Base-by-base conservation (phyloP, 2,113 vertebrate genomes). In the Misgurnus anguillicaudatus region DNA sequence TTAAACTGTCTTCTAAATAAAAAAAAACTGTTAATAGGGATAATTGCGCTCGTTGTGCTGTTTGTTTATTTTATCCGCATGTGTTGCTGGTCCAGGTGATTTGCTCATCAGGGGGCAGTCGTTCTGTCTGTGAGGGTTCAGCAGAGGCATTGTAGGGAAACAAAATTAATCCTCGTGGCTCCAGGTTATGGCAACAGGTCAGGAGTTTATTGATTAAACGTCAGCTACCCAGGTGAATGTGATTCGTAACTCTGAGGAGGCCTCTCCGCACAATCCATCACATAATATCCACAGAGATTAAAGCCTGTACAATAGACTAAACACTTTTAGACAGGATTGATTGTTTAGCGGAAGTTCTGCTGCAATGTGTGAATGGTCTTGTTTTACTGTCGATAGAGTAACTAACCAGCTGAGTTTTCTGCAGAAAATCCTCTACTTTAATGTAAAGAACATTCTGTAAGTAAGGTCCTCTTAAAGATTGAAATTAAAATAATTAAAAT, bases 181-280 rank as follows among this genome's bases (percentile, higher is more conserved):
- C 36, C 21, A 89, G 91, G 89, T 92, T 89, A 90, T 78, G 87
- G 89, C 88, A 89, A 87, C 88, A 90, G 90, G 91, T 92, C 91
- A 90, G 87, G 87, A 89, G 86, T 87, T 81, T 92, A 93, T 92
- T 91, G 92, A 93, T 92, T 92, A 92, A 90, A 90, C 53, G 89
- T 91, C 92, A 90, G 64, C 85, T 87, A 79, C 80, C 84, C 90
- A 91, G 90, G 90, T 92, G 91, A 92, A 89, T 16, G 86, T 90
- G 88, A 92, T 91, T 90, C 89, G 91, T 89, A 89, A 87, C 89
- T 87, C 88, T 84, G 82, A 87, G 82, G 81, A 82, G 85, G 82
- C 62, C 74, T 73, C 81, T 80, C 84, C 79, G 80, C 82, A 80
- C 88, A 82, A 89, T 91, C 86, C 85, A 90, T 91, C 88, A 90